These are phyloP conservation scores for Parasteatoda lunata DNA, from an alignment of 2,888 invertebrate species.

Conservation along the genomic window DNA sequence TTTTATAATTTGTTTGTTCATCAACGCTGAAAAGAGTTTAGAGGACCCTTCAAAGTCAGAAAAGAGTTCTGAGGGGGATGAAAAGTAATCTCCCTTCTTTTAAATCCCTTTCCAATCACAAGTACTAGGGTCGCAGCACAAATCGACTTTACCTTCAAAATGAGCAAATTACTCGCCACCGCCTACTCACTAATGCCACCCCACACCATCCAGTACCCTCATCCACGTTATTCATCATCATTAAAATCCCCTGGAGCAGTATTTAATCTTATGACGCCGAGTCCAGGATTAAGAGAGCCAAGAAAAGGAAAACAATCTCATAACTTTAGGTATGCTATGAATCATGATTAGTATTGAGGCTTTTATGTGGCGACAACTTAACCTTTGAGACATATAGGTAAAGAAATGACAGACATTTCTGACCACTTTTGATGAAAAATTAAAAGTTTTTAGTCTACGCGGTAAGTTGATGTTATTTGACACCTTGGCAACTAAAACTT, in stretches of 20 bases:
- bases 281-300: not conserved
- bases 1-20: too few relatives aligned
- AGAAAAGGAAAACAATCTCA: not conserved
- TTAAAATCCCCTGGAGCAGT: slow-evolving; percentile 31
- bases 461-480: too few relatives aligned
- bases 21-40: not conserved
- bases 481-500: too few relatives aligned
- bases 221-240: slow-evolving; percentile 40
- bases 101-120: not conserved
- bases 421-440: too few relatives aligned
- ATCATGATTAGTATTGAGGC: slow-evolving; percentile 37
- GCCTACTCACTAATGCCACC: not conserved
- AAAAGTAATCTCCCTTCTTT: not conserved
- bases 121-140: not conserved
- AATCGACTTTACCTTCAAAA: not conserved
- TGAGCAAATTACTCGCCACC: not conserved
- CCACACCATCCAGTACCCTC: not conserved
- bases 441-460: too few relatives aligned
- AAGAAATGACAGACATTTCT: too few relatives aligned
- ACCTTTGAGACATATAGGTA: too few relatives aligned
- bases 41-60: not conserved
- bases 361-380: not conserved
- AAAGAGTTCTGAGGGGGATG: not conserved
- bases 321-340: slow-evolving; percentile 13
- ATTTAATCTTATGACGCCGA: slow-evolving; percentile 37